These are phyloP conservation scores for Ochotona curzoniae DNA, from an alignment of 2,113 vertebrate genomes.

Conservation along the genomic window DNA sequence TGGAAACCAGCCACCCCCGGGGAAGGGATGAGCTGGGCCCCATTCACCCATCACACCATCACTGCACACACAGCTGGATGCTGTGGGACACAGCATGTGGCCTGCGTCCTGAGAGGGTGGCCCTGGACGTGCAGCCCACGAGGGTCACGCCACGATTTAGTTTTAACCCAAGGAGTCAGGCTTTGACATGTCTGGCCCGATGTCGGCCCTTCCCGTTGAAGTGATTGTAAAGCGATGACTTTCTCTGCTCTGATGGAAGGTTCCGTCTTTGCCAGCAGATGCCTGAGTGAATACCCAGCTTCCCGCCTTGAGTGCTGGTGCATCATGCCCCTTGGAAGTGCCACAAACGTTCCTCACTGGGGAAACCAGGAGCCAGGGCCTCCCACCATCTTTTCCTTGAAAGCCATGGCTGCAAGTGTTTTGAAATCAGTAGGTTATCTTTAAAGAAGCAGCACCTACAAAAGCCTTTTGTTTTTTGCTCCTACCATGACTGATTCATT, in stretches of 20 bases:
- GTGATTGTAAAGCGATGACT: not conserved
- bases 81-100: accelerated
- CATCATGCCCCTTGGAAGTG: not conserved
- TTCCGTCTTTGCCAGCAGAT: slow-evolving; percentile 14
- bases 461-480: slow-evolving; percentile 62
- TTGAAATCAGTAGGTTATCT: slow-evolving; percentile 69
- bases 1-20: not conserved
- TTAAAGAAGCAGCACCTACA: slow-evolving; percentile 50
- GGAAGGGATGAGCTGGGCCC: too few relatives aligned
- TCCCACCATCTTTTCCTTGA: slow-evolving; percentile 46
- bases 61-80: too few relatives aligned
- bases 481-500: not conserved
- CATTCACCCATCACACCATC: too few relatives aligned
- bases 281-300: slow-evolving; percentile 21
- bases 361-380: not conserved
- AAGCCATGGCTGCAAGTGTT: slow-evolving; percentile 55
- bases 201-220: not conserved
- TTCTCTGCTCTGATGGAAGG: not conserved
- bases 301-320: not conserved
- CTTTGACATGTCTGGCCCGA: not conserved
- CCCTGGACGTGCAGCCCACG: too few relatives aligned
- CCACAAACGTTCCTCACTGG: slow-evolving; percentile 6
- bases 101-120: too few relatives aligned
- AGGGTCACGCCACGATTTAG: not conserved
- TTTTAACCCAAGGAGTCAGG: not conserved